Base-by-base conservation (phyloP, 1,140 invertebrate species). In the Luehdorfia chinensis region DNA sequence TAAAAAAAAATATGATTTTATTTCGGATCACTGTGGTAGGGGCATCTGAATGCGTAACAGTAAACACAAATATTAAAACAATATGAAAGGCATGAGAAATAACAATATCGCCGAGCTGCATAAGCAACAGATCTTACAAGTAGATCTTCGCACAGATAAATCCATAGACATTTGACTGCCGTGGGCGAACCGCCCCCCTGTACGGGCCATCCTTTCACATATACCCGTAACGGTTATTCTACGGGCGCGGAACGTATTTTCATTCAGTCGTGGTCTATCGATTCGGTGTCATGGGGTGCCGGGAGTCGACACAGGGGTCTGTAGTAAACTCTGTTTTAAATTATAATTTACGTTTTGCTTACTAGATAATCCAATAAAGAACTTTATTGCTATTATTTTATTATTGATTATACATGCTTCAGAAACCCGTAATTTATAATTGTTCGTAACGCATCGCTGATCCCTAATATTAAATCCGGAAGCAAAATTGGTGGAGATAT, bases 261-360 rank as follows among this genome's bases (percentile, higher is more conserved):
- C 4, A 30, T 30, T 43, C 25, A 28, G 11, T 13, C 23, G n/a
- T 34, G 7, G 33, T 46, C 36, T 44, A 61, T 54, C 50, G 53
- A 56, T 62, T 39, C 46, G 44, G 47, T 54, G 56, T 51, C 53
- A 63, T 45, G 49, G 50, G 50, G 44, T 58, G 55, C 54, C 59
- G 56, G 55, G 53, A 51, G 28, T 34, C 50, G 33, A 49, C 9
- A 4, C 2, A 21, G 12, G 34, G 18, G 18, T 37, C 34, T 12
- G 18, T 37, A 37, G 4, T n/a, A 8, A 13, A 16, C 21, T 19
- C 12, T 19, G 19, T 21, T 21, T 21, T 21, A 6, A 21, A 6
- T 21, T 2, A 21, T 6, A 6, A 21, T 21, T 21, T 21, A 21
- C 19, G 6, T 21, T 21, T 21, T 21, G 6, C 19, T 21, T 21